Base-by-base conservation (phyloP, 1,140 invertebrate species). In the Aporrectodea caliginosa region DNA sequence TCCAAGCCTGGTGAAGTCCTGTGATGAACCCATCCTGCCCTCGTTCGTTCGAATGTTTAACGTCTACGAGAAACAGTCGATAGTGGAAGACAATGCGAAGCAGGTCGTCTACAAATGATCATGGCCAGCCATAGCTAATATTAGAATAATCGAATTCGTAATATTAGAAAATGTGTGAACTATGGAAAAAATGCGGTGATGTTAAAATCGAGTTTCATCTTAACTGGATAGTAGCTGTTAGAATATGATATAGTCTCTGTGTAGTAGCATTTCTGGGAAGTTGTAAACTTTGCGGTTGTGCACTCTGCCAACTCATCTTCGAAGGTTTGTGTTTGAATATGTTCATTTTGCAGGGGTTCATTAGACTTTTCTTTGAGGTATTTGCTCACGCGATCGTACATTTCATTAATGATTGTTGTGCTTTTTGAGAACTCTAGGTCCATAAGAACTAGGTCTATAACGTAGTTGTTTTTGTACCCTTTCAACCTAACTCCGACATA, bases 21-120 rank as follows among this genome's bases (percentile, higher is more conserved):
- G 73, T 31, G 74, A 79, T 35, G 81, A 75, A 34, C 73, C 79
- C 2, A 78, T 80, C 1, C 32, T 82, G 16, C 2, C 72, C 22
- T 69, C 77, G 1, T 82, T 78, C 73, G 35, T 78, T 12, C 77
- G 43, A 1, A 82, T 78, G 69, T 82, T 78, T 69, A 73, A 73
- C 16, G 73, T 77, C 29, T 80, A 75, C 34, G 74, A 79, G 16
- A 72, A 71, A 31, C 35, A 79, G 31, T 30, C 34, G 22, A 34
- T 75, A 16, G 33, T 79, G 1, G 14, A 34, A 32, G 74, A 79
- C 74, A 73, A 75, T 12, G 72, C 73, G n/a, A 74, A 74, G 33
- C 31, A 33, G 12, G n/a, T 29, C 29, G 31, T 33, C 31, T 74
- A 74, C 30, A 34, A 74, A 33, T 74, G 32, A 33, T 2, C 43